Base-by-base conservation (phyloP, 2,888 invertebrate genomes). In the Pseudococcus jackbeardsleyi region DNA sequence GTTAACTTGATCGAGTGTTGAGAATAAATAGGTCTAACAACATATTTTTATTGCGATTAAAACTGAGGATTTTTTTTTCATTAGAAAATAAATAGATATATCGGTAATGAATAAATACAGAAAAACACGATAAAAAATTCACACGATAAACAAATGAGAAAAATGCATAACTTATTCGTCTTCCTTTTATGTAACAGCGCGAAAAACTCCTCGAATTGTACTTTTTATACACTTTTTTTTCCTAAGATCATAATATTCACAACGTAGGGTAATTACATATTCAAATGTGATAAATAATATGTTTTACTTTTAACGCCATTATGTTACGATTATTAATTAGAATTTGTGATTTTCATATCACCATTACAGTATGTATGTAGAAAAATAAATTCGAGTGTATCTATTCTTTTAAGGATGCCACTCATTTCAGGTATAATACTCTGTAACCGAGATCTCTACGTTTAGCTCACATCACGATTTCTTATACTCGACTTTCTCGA, bases 401-500 rank as follows among this genome's bases (percentile, higher is more conserved):
- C 19, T 19, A 22, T 46, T 82, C 46, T 82, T 82, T 22, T 46
- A 46, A n/a, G 19, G 19, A 82, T 19, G 79, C 46, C 64, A 4
- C 9, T 82, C n/a, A 46, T 82, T 82, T 82, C 26, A 33, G 79
- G 46, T 33, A 42, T 42, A 39, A 82, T 42, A 82, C 79, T 19
- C 79, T 82, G 46, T 46, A 82, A 46, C 79, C 79, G 46, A 82
- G 42, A 82, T 39, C 79, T 46, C 1, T 0, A 46, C 33, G 11
- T 22, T 22, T 0, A 19, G 33, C 15, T 64, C 9, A 9, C 46
- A 46, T 86, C 48, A 88, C 26, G 88, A 48, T 91, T 98, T 98
- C 92, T 97, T 98, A 92, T 98, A 99, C 92, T 99, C 99, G 91
- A 99, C 98, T 92, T 98, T 94, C 92, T 99, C 99, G 2, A 99